Base-by-base conservation (phyloP, 2,113 vertebrate genomes). In the Hippocampus guttulatus region DNA sequence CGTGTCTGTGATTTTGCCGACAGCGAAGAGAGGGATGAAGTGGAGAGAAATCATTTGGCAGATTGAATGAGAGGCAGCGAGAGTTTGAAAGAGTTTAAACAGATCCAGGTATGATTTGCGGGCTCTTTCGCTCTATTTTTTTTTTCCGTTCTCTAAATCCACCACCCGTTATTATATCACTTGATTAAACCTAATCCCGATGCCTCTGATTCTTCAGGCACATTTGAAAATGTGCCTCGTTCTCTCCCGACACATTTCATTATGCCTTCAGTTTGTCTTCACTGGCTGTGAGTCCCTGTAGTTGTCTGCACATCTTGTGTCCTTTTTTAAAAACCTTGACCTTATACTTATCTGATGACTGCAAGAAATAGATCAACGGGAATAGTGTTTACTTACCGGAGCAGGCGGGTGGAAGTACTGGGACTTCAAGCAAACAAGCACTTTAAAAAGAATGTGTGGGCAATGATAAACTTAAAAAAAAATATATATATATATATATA, bases 161-260 rank as follows among this genome's bases (percentile, higher is more conserved):
- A 25, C 51, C 21, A 3, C 43, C 70, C 70, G 68, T 76, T 75
- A 76, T 85, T 80, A 77, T 81, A 85, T 83, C 80, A 79, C 71
- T 81, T 79, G 80, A 87, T 86, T 88, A 78, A 84, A 87, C 67
- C 78, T 80, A 83, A 85, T 80, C 84, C 81, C 78, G 84, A 84
- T 81, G 60, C 75, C 71, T 71, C 52, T 88, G 83, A 88, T 87
- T 83, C 80, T 68, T 11, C 58, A 67, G 62, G 68, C 81, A 81
- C 66, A 71, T 25, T 69, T 63, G 70, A 76, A 77, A 64, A 71
- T 74, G 52, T 78, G 65, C 63, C 73, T 72, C 41, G 47, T 67
- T 68, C 73, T 30, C 67, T 21, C 73, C 69, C 54, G 80, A 69
- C 54, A 76, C 73, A 80, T 74, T 74, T 80, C 52, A 70, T 3